Evolutionary conservation across 2,888 invertebrate species (phyloP), one percentile per base, ranked within the genome.

Genomic region (Andrena camellia): DNA sequence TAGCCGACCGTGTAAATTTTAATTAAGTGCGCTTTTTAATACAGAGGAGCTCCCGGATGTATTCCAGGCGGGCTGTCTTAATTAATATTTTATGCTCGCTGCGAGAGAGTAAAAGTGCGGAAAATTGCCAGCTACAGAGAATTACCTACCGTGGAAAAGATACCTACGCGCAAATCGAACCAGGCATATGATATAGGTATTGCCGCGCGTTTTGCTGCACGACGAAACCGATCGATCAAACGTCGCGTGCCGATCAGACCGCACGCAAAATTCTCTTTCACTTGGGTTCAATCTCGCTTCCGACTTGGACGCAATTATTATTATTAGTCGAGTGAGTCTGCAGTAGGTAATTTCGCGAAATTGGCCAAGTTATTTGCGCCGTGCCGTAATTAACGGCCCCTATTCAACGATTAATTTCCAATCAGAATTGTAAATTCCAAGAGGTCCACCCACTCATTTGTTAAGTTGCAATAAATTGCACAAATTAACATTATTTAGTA

Each of bases 231-330:
- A 64, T 59, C 69, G 69, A 52, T 42, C 35, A 31, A 29, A 13
- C 0, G 3, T 13, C 48, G 35, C 35, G 4, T 69, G 17, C 17
- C 26, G 67, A 69, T 57, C 20, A 69, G 10, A 52, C 10, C n/a
- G 31, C n/a, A 10, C 62, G 64, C 52, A 31, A 23, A 23, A 29
- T 48, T 13, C 13, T 20, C 54, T 13, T 42, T 20, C 54, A 1
- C 26, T 60, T 57, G 50, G 29, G 20, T 50, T 29, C 68, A 35
- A n/a, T 67, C 63, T 26, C 29, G 59, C 48, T 66, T 20, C 29
- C 29, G 10, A 33, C 2, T 31, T 13, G 33, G 26, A 52, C 78
- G 77, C 70, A 81, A 81, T 78, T 83, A 81, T 81, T 81, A 78
- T 78, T 60, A 67, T 35, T 7, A 23, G 33, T 42, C 66, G 71